Evolutionary conservation across 2,113 vertebrate species (phyloP), one percentile per base, ranked within the genome.

Genomic region (Sterna hirundo): DNA sequence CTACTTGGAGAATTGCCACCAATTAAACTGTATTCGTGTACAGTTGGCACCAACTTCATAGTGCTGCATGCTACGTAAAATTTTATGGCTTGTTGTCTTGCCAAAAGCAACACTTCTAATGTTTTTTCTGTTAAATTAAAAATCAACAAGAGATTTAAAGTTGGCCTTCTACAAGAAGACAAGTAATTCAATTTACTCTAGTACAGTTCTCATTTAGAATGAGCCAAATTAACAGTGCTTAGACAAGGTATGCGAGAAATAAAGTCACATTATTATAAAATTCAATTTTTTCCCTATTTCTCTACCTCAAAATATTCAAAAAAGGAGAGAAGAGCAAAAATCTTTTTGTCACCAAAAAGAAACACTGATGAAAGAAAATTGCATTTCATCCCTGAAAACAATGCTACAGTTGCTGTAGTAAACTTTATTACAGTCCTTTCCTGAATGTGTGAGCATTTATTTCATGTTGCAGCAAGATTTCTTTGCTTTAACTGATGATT

Each of bases 91-190:
- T 93, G 66, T 75, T 96, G 60, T 82, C 79, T 94, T 94, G 93
- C 96, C 96, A 96, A 95, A 93, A 96, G 74, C 85, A 94, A 95
- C 88, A 95, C 83, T 88, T 95, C 81, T 89, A 86, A 71, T 91
- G 82, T 70, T 96, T 96, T 83, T 94, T 83, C 86, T 90, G 75
- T 91, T 96, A 94, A 94, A 95, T 97, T 96, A 97, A 97, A 97
- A 94, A 95, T 94, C 94, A 97, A 72, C 93, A 91, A 51, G 91
- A 96, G 94, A 93, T 83, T 95, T 97, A 76, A 96, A 97, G 57
- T 46, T 94, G 87, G 90, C 70, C 85, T 93, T 88, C 65, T 74
- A 85, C 40, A 91, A 93, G 72, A 81, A 65, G 61, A 83, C 40
- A 87, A 72, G 61, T 94, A 94, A 97, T 95, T 96, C 81, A 85